Base-by-base conservation (phyloP, 2,113 vertebrate genomes). In the Gymnorhina tibicen region DNA sequence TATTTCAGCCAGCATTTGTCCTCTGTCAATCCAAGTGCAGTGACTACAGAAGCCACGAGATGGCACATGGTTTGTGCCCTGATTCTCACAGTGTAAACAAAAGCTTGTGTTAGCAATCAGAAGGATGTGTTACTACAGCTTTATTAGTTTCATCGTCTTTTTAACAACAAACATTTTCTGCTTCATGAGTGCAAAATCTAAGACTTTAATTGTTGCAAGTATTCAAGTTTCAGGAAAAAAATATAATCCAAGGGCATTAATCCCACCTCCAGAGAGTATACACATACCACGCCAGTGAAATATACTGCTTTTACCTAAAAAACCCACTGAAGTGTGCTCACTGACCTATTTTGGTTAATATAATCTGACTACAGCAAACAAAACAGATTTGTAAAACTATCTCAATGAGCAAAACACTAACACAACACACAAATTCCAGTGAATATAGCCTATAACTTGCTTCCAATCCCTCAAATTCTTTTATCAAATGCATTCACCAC, bases 1-100 rank as follows among this genome's bases (percentile, higher is more conserved):
- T 22, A 26, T 42, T 66, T 52, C 39, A 27, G 33, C 18, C 37
- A 24, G 13, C 11, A 2, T 14, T 37, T 53, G 32, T 17, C 27
- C 5, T 35, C 53, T 56, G 13, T 35, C 47, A 35, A 52, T 56
- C 24, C 12, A 73, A 66, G 11, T 97, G 97, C 66, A 97, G 89
- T 94, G 74, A 91, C 56, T 77, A 8, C 9, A 32, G 42, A 28
- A 47, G 62, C 97, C 98, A 98, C 97, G 85, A 95, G 98, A 85
- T 98, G 98, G 98, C 97, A 95, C 64, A 87, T 49, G 49, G 50
- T 49, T 93, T 96, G 94, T 59, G 93, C 63, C 44, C 72, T 42
- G 67, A 6, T 58, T 55, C 27, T 49, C n/a, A 19, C 39, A 23
- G 52, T 3, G 3, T 8, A 27, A 77, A 69, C 35, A 75, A 76